Percentiles rank a stretch among this genome's conserved stretches.
Evolutionary conservation across 1,140 invertebrate genomes (phyloP).

Genomic region (Wiebesia pumilae): DNA sequence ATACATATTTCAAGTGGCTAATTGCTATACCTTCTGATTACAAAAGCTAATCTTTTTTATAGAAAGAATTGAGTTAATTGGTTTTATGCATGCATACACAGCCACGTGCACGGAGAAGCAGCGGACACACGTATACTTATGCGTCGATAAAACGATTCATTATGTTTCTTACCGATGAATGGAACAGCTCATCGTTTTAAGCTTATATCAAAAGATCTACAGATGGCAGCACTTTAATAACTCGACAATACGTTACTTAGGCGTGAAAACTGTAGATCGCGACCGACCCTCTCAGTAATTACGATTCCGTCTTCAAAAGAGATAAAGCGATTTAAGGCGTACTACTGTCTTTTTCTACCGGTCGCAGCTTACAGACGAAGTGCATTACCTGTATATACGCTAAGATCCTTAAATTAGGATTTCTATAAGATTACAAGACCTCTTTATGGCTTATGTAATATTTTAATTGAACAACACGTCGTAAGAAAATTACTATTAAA

Average conservation of each 20-base stretch:
- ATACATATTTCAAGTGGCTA: no score
- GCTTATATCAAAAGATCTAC: background rate
- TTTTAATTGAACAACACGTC: no score
- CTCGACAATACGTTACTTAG: background rate
- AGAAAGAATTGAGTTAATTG: background rate
- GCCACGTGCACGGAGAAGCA: no score
- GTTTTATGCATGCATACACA: background rate
- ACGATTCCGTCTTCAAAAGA: background rate
- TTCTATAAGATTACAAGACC: no score
- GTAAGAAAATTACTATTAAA: no score
- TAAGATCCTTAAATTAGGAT: no score
- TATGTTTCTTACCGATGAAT: background rate
- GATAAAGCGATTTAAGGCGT: background rate
- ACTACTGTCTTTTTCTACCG: no score
- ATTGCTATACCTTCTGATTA: no score
- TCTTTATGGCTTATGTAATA: no score
- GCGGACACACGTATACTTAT: no score
- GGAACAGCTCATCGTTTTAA: background rate
- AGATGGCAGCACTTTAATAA: constrained; percentile 22
- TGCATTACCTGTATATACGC: no score
- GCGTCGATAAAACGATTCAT: background rate
- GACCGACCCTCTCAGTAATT: background rate
- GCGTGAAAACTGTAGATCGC: background rate
- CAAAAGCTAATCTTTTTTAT: background rate
- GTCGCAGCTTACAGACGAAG: no score